These are phyloP conservation scores for Drosophila cracens DNA, from an alignment of 2,888 invertebrate genomes.

Conservation along the genomic window DNA sequence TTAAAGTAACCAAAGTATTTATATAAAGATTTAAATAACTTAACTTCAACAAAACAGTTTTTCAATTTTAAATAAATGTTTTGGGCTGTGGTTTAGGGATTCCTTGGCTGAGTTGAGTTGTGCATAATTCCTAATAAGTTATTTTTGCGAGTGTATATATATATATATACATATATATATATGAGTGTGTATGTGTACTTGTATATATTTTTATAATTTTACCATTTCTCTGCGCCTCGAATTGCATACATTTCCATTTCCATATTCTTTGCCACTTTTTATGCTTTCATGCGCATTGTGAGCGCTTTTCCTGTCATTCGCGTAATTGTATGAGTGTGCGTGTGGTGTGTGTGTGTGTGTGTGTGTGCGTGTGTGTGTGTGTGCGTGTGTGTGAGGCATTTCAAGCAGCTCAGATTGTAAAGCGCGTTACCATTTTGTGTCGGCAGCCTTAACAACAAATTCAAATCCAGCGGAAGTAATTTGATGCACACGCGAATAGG, in stretches of 20 bases:
- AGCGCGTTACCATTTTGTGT: constrained; percentile 70
- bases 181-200: constrained; percentile 23
- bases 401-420: constrained; percentile 60
- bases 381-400: constrained; percentile 49
- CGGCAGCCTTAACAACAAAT: constrained; percentile 72
- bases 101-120: background rate
- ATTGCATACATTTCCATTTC: constrained; percentile 64
- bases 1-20: background rate
- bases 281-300: constrained; percentile 76
- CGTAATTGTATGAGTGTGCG: constrained; percentile 63
- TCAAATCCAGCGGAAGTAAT: constrained; percentile 80
- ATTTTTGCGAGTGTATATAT: background rate
- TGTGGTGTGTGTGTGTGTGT: constrained; percentile 7
- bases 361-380: constrained; percentile 5
- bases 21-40: background rate
- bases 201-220: constrained; percentile 69
- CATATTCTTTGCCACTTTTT: constrained; percentile 57
- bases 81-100: background rate
- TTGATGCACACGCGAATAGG: constrained; percentile 67
- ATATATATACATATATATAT: background rate
- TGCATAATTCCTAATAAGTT: background rate
- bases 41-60: background rate
- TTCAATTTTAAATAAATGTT: background rate
- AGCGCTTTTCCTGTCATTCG: constrained; percentile 77
- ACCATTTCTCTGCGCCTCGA: constrained; percentile 63